phyloP scores from a whole-genome alignment of 2,113 vertebrate species.

The Condylura cristata region DNA sequence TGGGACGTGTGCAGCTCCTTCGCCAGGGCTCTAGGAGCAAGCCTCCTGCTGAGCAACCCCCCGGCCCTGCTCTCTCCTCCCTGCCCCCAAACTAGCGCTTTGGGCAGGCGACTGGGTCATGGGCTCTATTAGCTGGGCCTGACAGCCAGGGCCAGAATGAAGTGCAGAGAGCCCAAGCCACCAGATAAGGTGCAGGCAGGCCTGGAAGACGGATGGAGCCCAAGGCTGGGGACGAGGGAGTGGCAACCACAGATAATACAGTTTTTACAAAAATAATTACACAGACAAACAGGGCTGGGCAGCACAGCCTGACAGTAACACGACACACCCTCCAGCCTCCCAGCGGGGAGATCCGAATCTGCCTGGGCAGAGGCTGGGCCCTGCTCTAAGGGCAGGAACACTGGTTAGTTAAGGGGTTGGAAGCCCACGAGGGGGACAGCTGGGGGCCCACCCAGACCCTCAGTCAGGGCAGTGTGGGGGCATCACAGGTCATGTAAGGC shows the following conservation, averaged over 20 bases:
- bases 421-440: background rate
- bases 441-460: conserved; percentile 41
- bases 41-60: conserved; percentile 22
- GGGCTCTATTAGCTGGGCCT: conserved; percentile 56
- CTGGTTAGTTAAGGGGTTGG: conserved; percentile 60
- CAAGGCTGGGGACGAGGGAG: background rate
- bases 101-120: conserved; percentile 66
- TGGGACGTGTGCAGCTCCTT: background rate
- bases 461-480: conserved; percentile 44
- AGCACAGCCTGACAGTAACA: conserved; percentile 52
- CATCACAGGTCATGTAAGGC: conserved; percentile 40
- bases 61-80: background rate
- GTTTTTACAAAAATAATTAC: conserved; percentile 76
- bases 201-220: conserved; percentile 74
- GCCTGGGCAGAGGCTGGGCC: conserved; percentile 50
- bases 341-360: background rate
- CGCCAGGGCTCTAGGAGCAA: background rate
- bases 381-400: conserved; percentile 47
- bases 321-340: conserved; percentile 31
- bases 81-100: conserved; percentile 62
- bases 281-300: conserved; percentile 66
- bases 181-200: conserved; percentile 59
- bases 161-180: conserved; percentile 28
- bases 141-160: conserved; percentile 43
- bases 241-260: conserved; percentile 72